phyloP scores from a whole-genome alignment of 2,888 invertebrate genomes.

The Xestia ashworthii region DNA sequence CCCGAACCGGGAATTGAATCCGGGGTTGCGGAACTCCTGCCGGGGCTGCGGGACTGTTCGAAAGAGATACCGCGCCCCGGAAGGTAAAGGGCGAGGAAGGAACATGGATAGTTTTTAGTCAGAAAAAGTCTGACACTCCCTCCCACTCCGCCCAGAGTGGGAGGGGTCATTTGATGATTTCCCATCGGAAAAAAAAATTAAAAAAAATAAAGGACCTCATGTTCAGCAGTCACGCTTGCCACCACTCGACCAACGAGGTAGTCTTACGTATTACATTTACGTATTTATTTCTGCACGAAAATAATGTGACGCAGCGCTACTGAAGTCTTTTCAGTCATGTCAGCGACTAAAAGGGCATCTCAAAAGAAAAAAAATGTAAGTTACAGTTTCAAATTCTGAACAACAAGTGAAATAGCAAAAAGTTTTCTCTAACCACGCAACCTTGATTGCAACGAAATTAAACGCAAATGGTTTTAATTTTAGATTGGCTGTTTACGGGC shows the following conservation, averaged over 20 bases:
- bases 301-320: neutral
- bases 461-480: conserved; percentile 77
- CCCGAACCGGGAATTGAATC: too few species aligned
- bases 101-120: too few species aligned
- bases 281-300: neutral
- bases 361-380: neutral
- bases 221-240: too few species aligned
- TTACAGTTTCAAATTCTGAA: neutral
- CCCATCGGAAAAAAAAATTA: too few species aligned
- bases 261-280: neutral
- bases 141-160: too few species aligned
- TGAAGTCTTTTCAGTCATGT: neutral
- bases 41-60: too few species aligned
- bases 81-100: too few species aligned
- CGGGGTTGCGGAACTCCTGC: too few species aligned
- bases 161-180: too few species aligned
- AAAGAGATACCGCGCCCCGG: too few species aligned
- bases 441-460: conserved; percentile 62
- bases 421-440: conserved; percentile 16
- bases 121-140: too few species aligned
- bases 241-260: neutral
- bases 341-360: neutral
- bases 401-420: conserved; percentile 19
- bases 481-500: conserved; percentile 71
- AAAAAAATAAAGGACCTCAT: too few species aligned